Percentiles rank a stretch among this genome's conserved stretches.
Evolutionary conservation across 2,888 invertebrate species (phyloP).

Genomic region (Nasonia oneida): DNA sequence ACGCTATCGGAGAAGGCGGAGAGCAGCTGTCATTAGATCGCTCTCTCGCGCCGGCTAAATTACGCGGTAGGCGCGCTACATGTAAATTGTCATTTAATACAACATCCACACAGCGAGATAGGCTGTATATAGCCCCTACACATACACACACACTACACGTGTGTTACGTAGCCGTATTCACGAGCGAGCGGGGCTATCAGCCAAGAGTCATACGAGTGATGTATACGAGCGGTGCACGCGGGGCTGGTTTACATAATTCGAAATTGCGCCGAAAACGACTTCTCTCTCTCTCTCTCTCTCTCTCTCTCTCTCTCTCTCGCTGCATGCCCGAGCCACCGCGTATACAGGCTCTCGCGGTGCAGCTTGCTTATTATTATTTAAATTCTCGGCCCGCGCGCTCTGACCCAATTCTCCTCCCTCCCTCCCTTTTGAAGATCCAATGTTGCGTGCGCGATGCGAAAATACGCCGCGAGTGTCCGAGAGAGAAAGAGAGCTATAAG

Average conservation of each 20-base stretch:
- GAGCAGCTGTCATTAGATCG: conserved; percentile 66
- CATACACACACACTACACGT: not conserved
- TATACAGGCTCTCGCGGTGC: no score
- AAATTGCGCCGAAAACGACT: conserved; percentile 70
- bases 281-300: conserved; percentile 30
- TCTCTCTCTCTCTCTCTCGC: conserved; percentile 32
- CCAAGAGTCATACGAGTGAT: conserved; percentile 16
- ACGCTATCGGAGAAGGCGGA: conserved; percentile 10
- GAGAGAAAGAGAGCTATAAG: not conserved
- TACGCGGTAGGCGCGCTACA: conserved; percentile 63
- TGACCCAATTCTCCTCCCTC: conserved; percentile 68
- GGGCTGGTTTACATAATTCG: conserved; percentile 69
- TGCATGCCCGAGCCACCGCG: conserved; percentile 15
- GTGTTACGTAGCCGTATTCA: not conserved
- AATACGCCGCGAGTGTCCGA: not conserved
- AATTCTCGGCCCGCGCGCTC: conserved; percentile 67
- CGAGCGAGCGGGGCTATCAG: conserved; percentile 12
- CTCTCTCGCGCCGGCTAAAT: conserved; percentile 65
- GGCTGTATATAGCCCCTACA: conserved; percentile 51
- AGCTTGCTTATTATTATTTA: conserved; percentile 67
- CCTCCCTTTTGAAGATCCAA: conserved; percentile 43
- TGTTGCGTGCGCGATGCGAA: conserved; percentile 7
- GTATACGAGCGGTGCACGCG: conserved; percentile 61
- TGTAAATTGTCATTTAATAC: conserved; percentile 70
- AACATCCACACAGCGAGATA: conserved; percentile 42